Conservation (phyloP, 2,113 vertebrate species). For the Thunnus thynnus region DNA sequence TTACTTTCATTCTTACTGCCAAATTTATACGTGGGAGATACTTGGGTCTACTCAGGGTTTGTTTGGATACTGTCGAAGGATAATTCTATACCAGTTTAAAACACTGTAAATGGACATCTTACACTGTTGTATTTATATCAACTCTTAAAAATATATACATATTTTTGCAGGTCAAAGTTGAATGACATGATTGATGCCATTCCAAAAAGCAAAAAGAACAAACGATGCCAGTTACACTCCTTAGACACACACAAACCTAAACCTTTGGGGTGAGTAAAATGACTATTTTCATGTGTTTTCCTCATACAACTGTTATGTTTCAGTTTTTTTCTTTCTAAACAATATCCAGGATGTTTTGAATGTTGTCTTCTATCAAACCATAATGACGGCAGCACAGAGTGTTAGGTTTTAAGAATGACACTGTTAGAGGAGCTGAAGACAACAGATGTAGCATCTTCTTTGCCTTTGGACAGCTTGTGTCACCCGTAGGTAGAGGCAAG, state of each 20-base stretch:
- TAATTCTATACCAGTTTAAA: neutral
- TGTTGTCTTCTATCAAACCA: neutral
- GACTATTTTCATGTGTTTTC: neutral
- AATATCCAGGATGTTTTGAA: neutral
- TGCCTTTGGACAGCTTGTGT: conserved; percentile 72
- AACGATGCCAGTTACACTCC: conserved; percentile 97
- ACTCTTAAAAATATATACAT: neutral
- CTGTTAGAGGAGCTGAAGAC: neutral
- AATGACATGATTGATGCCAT: conserved; percentile 97
- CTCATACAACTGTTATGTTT: neutral
- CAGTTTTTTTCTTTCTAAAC: conserved; percentile 38
- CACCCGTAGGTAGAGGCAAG: conserved; percentile 81
- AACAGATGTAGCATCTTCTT: neutral
- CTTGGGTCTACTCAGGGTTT: too few species aligned
- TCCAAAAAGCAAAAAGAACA: conserved; percentile 99
- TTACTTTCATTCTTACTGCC: neutral
- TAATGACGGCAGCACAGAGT: neutral
- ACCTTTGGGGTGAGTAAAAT: conserved; percentile 93
- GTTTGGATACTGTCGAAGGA: neutral
- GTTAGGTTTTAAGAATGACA: neutral
- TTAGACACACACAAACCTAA: conserved; percentile 98
- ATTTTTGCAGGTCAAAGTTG: conserved; percentile 91
- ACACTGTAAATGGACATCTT: neutral
- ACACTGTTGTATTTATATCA: neutral
- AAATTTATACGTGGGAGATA: neutral